phyloP scores from a whole-genome alignment of 2,888 invertebrate species.

The Quadroppia sp. region DNA sequence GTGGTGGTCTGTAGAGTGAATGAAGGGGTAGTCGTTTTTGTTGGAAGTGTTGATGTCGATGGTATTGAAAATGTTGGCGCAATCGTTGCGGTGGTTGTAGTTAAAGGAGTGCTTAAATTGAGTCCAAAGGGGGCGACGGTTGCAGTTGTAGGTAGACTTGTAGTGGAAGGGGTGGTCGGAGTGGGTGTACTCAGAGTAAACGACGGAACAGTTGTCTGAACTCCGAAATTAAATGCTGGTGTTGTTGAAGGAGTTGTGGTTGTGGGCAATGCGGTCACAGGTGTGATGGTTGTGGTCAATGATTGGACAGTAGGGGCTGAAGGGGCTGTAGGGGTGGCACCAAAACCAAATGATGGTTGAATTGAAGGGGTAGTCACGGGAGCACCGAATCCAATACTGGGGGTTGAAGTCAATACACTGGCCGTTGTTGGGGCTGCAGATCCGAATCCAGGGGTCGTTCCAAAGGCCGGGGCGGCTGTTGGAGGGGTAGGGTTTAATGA shows the following conservation, averaged over 20 bases:
- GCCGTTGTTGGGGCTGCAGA: not conserved
- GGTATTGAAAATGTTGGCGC: constrained; percentile 37
- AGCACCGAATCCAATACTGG: not conserved
- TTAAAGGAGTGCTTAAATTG: constrained; percentile 37
- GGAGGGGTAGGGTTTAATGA: not conserved
- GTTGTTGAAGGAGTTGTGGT: not conserved
- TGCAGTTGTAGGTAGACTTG: constrained; percentile 24
- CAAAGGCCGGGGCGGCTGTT: not conserved
- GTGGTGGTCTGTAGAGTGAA: constrained; percentile 36
- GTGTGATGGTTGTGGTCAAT: not conserved
- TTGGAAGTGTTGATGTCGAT: constrained; percentile 21
- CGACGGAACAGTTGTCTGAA: not conserved
- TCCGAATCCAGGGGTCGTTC: not conserved
- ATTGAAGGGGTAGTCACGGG: not conserved
- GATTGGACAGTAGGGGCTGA: not conserved
- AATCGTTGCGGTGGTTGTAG: constrained; percentile 39
- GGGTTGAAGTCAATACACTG: not conserved
- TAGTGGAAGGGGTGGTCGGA: constrained; percentile 16
- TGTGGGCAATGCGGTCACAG: not conserved
- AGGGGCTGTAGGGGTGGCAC: not conserved
- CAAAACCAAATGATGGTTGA: no score
- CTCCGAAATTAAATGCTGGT: not conserved
- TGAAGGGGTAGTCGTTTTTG: constrained; percentile 33
- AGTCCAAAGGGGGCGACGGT: constrained; percentile 28
- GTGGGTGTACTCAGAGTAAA: constrained; percentile 14